These are phyloP conservation scores for Mormoops blainvillei DNA, from an alignment of 2,113 vertebrate species.

Conservation along the genomic window DNA sequence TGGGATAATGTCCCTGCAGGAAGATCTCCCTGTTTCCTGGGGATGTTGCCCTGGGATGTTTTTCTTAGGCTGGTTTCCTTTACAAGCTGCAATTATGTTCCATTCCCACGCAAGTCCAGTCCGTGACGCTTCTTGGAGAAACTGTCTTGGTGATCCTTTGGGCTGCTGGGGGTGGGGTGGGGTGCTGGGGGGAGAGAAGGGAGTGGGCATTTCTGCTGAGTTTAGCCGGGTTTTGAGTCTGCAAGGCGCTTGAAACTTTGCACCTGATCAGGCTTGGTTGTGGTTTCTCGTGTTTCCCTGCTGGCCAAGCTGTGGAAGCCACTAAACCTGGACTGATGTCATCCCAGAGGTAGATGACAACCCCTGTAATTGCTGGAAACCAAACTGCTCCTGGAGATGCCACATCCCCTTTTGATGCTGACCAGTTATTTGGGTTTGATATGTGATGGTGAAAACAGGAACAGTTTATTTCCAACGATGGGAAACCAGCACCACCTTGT, in stretches of 20 bases:
- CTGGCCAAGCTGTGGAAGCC: background rate
- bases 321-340: background rate
- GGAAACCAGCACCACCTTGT: background rate
- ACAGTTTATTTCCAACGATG: background rate
- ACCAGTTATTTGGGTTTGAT: background rate
- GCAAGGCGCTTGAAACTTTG: background rate
- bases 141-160: background rate
- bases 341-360: background rate
- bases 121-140: background rate
- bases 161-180: background rate
- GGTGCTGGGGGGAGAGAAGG: background rate
- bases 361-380: background rate
- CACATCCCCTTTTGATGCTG: background rate
- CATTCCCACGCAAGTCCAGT: background rate
- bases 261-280: background rate
- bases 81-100: slow-evolving; percentile 17
- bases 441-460: background rate
- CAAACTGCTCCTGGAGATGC: background rate
- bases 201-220: rapidly evolving
- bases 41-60: background rate
- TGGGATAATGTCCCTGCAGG: background rate
- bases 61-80: slow-evolving; percentile 54
- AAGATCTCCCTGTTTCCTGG: slow-evolving; percentile 33
- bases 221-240: background rate
- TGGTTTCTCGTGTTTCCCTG: background rate